phyloP scores from a whole-genome alignment of 2,888 invertebrate genomes.

The Aplocera efformata region DNA sequence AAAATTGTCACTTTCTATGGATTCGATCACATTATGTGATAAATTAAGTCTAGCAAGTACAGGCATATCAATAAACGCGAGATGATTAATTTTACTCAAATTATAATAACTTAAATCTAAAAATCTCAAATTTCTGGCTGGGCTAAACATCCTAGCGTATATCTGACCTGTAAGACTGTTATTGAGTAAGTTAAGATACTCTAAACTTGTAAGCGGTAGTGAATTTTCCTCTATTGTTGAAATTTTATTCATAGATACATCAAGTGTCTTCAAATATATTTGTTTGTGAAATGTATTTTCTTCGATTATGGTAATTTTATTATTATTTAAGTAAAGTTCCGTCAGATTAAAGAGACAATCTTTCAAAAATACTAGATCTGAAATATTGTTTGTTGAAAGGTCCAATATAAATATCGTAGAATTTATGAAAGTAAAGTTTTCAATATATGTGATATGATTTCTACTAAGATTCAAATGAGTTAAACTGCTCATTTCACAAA shows the following conservation, averaged over 20 bases:
- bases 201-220: constrained; percentile 54
- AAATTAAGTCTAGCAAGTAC: constrained; percentile 56
- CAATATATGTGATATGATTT: constrained; percentile 47
- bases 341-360: constrained; percentile 42
- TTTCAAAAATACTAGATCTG: constrained; percentile 44
- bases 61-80: constrained; percentile 53
- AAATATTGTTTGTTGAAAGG: constrained; percentile 52
- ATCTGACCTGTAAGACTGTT: constrained; percentile 49
- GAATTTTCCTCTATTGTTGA: constrained; percentile 44
- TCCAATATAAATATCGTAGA: constrained; percentile 45
- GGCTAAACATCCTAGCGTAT: constrained; percentile 48
- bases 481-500: constrained; percentile 41
- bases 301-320: constrained; percentile 41
- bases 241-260: constrained; percentile 58
- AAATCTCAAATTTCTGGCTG: constrained; percentile 52
- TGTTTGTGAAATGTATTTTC: constrained; percentile 45
- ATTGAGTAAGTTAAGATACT: constrained; percentile 49
- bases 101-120: constrained; percentile 56
- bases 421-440: constrained; percentile 44
- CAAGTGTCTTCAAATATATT: constrained; percentile 43
- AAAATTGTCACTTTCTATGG: constrained; percentile 53
- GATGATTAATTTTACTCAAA: constrained; percentile 45
- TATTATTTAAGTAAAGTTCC: constrained; percentile 51
- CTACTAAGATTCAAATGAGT: constrained; percentile 50
- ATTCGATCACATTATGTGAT: constrained; percentile 52